Conservation (phyloP, 2,113 vertebrate species). For the Carassius gibelio region DNA sequence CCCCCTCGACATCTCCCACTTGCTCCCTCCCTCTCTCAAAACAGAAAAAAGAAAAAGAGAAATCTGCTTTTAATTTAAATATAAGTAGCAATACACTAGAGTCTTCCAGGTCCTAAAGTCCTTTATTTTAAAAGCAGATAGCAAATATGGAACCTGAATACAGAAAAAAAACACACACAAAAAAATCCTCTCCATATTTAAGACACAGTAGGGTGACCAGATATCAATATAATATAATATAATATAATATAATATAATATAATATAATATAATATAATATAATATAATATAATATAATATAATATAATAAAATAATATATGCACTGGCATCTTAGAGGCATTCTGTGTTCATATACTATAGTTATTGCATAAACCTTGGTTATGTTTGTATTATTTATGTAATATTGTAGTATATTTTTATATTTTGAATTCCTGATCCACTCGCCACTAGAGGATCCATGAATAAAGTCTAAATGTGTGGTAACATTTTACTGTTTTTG, state of each 20-base stretch:
- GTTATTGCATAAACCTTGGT: background rate
- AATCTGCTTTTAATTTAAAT: slow-evolving; percentile 80
- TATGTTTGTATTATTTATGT: background rate
- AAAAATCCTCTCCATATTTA: background rate
- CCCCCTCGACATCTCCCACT: slow-evolving; percentile 53
- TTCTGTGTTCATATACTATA: background rate
- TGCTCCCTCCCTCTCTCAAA: slow-evolving; percentile 53
- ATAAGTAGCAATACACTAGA: slow-evolving; percentile 55
- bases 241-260: too few relatives aligned
- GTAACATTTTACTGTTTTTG: background rate
- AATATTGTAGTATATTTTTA: background rate
- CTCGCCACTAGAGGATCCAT: background rate
- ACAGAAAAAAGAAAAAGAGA: slow-evolving; percentile 44
- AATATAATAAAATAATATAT: background rate
- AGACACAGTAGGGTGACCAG: too few relatives aligned
- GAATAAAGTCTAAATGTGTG: background rate
- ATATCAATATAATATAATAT: too few relatives aligned
- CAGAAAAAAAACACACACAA: background rate
- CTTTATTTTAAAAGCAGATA: slow-evolving; percentile 44
- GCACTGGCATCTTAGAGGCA: background rate
- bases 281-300: too few relatives aligned
- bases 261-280: too few relatives aligned
- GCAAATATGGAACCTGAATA: background rate
- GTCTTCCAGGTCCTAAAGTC: slow-evolving; percentile 75
- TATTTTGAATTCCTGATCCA: background rate